Base-by-base conservation (phyloP, 2,888 invertebrate genomes). In the Lymantria dispar region DNA sequence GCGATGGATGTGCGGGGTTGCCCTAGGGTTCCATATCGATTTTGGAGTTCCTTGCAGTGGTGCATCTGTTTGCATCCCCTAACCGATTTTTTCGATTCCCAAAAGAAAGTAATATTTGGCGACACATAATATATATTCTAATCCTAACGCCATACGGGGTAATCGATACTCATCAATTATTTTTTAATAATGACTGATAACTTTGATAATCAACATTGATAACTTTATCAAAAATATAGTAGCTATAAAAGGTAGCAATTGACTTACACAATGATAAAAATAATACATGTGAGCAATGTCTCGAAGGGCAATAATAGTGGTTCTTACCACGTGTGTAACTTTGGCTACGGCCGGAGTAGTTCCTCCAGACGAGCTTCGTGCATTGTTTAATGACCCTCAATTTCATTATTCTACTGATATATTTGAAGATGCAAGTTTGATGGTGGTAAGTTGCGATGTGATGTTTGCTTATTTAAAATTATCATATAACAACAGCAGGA, bases 171-270 rank as follows among this genome's bases (percentile, higher is more conserved):
- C 5, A 5, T 22, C 22, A 22, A 3, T 22, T 22, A 5, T 41
- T 41, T 15, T 41, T 44, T 44, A 43, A 43, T 48, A 40, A 7
- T 48, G 48, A 48, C 44, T 14, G 48, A 48, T 48, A 37, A 30
- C 13, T 13, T 14, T 47, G 38, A 22, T 22, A 60, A 62, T 58
- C 60, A 42, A 48, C 37, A 48, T 54, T 62, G 56, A 57, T 46
- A 46, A 52, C 56, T 51, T 69, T 70, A 72, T 72, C 72, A 54
- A 55, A 51, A 49, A 38, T 47, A 0, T 36, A 47, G 33, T 62
- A 47, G 15, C 60, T 74, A 76, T 78, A 78, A 74, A 76, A 68
- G 53, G 42, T 14, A 43, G 10, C n/a, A n/a, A n/a, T n/a, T n/a
- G n/a, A n/a, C n/a, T 2, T 22, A 22, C 22, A 22, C 12, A 44